Base-by-base conservation (phyloP, 92 coral and sea anemone species). In the Epizoanthus illoricatus region DNA sequence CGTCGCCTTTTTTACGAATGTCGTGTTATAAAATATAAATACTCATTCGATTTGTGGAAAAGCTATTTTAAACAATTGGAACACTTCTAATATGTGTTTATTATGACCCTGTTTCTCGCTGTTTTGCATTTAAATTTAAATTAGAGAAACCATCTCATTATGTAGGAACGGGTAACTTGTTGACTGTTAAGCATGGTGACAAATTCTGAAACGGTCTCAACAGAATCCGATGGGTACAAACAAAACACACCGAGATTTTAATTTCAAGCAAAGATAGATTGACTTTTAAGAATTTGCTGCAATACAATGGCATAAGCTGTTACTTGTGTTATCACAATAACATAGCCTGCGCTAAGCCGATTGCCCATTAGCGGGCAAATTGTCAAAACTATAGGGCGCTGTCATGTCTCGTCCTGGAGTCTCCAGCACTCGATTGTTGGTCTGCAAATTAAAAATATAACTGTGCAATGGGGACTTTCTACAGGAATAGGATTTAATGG, bases 71-170 rank as follows among this genome's bases (percentile, higher is more conserved):
- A 84, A 86, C 93, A 90, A 90, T 90, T 74, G 88, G 83, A 64
- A 81, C 69, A 74, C 71, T 61, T 90, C 76, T 88, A 87, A 88
- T 84, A 87, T 84, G 81, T 72, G 86, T 87, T 90, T 75, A 87
- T 78, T 78, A 78, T 65, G 71, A 76, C 85, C 91, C 65, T 55
- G 85, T 57, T 79, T 69, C 83, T 52, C 89, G 91, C 83, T 76
- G 85, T 86, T 84, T 84, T 83, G 91, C 93, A 90, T 90, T 90
- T 90, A 87, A 90, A 90, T 90, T 68, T 81, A 85, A 90, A 90
- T 90, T 87, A 88, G 85, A 78, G 70, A 69, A 78, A 78, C 86
- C 85, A 74, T 81, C 80, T 64, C 81, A 88, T 74, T 90, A 89
- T 87, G 47, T 61, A 43, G 86, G 65, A 54, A 79, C 93, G 78